A percentile compares a stretch with the other conserved stretches of the same genome.
These are phyloP conservation scores for Leptosomus discolor DNA, from an alignment of 2,113 vertebrate species.

Conservation along the genomic window DNA sequence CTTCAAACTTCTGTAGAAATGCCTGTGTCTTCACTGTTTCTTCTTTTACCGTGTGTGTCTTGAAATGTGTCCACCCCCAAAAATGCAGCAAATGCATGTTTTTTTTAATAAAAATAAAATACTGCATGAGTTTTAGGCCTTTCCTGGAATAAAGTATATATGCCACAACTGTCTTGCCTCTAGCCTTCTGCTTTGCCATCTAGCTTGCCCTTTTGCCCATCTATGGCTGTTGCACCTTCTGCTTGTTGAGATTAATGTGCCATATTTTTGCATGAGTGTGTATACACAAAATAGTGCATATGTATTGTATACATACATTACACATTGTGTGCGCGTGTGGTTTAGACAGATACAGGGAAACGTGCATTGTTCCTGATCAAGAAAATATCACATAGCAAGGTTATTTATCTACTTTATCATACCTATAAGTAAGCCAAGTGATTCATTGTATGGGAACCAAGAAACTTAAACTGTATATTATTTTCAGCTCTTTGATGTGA, in stretches of 20 bases:
- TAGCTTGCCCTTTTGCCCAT: neutral
- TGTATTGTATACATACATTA: neutral
- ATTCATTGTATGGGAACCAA: neutral
- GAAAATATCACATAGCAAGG: neutral
- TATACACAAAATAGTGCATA: neutral
- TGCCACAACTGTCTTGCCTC: neutral
- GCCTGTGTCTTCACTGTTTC: neutral
- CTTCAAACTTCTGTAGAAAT: neutral
- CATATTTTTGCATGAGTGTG: neutral
- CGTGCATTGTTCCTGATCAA: neutral
- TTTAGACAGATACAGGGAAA: neutral
- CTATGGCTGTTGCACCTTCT: neutral
- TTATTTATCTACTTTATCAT: neutral
- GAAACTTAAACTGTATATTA: neutral
- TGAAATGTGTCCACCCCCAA: neutral
- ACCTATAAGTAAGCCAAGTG: neutral
- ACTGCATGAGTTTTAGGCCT: neutral
- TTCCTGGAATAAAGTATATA: neutral
- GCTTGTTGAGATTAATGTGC: neutral
- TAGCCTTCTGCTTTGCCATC: neutral
- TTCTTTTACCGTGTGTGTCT: neutral
- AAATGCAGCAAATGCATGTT: neutral
- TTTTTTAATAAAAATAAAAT: neutral
- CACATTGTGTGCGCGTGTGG: rapidly evolving
- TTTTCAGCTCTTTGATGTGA: neutral